Conservation (phyloP, 2,113 vertebrate genomes). For the Pycnonotus jocosus region DNA sequence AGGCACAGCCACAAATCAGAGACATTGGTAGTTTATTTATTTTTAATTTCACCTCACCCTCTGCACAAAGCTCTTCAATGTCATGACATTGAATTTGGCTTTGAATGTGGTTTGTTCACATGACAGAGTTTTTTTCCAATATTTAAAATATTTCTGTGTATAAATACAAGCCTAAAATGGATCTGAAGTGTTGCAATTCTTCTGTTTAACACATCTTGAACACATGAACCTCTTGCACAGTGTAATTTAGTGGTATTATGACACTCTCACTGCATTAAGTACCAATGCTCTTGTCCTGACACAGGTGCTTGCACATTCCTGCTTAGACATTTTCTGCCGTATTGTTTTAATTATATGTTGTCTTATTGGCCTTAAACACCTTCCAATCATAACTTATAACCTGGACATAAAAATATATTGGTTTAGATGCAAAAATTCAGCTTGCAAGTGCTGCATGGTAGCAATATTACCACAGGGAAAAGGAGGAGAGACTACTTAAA, state of each 20-base stretch:
- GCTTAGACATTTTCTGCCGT: not conserved
- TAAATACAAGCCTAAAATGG: not conserved
- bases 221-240: not conserved
- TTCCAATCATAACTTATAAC: not conserved
- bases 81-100: not conserved
- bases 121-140: not conserved
- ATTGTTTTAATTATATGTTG: not conserved
- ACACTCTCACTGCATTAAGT: not conserved
- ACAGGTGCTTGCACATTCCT: not conserved
- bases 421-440: not conserved
- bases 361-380: not conserved
- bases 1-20: not conserved
- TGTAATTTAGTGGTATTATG: not conserved
- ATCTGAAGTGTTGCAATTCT: not conserved
- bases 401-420: fast-evolving
- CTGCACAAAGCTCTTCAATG: not conserved
- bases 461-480: not conserved
- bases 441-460: not conserved
- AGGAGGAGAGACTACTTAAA: not conserved
- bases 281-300: not conserved
- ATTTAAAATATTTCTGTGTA: not conserved
- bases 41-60: not conserved
- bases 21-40: not conserved
- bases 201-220: not conserved
- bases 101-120: not conserved